phyloP scores from a whole-genome alignment of 2,113 vertebrate species.

The Loxodonta africana region DNA sequence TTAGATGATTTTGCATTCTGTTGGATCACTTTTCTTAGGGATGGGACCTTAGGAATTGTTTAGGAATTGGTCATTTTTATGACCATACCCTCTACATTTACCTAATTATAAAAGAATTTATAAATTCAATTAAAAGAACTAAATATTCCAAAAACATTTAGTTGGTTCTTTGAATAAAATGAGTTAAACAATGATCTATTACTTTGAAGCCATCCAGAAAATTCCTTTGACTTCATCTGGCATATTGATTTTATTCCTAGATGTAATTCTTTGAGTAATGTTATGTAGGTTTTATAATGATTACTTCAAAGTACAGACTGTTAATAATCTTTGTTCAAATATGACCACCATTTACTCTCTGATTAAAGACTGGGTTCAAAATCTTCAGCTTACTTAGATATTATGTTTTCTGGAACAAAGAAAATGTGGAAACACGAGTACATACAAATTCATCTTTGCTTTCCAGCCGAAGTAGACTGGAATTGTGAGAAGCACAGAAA shows the following conservation, averaged over 20 bases:
- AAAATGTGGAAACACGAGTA: constrained; percentile 24
- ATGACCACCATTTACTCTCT: background rate
- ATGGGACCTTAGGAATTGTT: background rate
- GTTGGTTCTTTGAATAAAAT: background rate
- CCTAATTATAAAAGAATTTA: background rate
- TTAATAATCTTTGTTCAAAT: background rate
- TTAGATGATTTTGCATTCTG: no score
- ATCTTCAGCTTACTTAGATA: background rate
- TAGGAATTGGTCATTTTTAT: background rate
- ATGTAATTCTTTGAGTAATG: background rate
- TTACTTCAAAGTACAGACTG: background rate
- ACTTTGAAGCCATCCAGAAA: background rate
- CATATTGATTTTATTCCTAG: background rate
- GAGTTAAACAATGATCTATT: background rate
- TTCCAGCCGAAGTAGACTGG: constrained; percentile 63
- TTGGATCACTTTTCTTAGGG: no score
- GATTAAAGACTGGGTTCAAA: background rate
- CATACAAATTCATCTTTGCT: constrained; percentile 58
- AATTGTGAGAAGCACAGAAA: constrained; percentile 68
- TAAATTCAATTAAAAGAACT: background rate
- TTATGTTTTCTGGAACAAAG: background rate
- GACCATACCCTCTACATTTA: background rate
- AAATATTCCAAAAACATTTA: background rate
- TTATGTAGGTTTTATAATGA: background rate
- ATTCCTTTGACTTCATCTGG: background rate